These are phyloP conservation scores for Ganaspis sp. DNA, from an alignment of 1,140 invertebrate species.

Conservation along the genomic window DNA sequence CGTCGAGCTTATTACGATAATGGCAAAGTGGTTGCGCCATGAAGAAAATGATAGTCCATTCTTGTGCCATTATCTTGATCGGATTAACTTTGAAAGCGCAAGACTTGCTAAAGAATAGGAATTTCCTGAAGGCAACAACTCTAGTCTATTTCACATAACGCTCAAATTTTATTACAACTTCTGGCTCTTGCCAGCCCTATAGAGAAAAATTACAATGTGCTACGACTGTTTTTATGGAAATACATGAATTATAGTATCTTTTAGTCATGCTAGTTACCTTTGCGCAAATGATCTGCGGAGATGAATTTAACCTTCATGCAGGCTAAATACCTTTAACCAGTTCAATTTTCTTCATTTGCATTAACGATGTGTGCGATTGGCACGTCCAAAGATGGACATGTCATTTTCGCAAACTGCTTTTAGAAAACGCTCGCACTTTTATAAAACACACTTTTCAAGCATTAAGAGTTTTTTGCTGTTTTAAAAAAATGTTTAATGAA, in stretches of 20 bases:
- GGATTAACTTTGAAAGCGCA: slow-evolving; percentile 9
- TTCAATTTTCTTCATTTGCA: not conserved
- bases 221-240: not conserved
- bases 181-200: not conserved
- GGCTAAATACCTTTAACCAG: not conserved
- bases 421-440: not conserved
- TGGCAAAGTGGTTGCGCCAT: slow-evolving; percentile 4
- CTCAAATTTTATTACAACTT: not conserved
- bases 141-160: not conserved
- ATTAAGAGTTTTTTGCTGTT: not conserved
- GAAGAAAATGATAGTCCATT: slow-evolving; percentile 13
- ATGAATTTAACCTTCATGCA: not conserved
- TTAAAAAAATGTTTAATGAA: not conserved
- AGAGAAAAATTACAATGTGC: not conserved
- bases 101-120: slow-evolving; percentile 9
- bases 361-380: not conserved
- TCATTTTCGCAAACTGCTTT: not conserved
- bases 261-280: not conserved
- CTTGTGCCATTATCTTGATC: not conserved
- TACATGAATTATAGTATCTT: slow-evolving; percentile 1
- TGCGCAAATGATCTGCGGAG: not conserved
- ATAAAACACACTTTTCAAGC: not conserved
- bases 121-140: slow-evolving; percentile 13
- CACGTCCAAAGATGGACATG: not conserved
- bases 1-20: slow-evolving; percentile 6